Evolutionary conservation across 2,797 vertebrate genomes (phyloP).

Genomic region (Sparidentex hasta): DNA sequence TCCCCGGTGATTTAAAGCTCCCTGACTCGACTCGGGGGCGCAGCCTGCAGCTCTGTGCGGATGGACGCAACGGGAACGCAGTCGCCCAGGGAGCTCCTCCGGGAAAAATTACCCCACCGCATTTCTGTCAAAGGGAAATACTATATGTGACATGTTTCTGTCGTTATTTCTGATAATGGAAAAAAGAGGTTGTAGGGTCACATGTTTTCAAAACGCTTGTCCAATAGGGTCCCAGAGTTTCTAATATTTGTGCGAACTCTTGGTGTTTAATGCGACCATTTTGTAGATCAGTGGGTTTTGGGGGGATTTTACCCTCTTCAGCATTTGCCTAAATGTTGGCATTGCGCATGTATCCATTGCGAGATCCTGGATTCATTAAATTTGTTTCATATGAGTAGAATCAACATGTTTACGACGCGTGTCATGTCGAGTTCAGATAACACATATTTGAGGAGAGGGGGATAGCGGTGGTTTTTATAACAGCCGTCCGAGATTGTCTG

Average conservation of each 20-base stretch:
- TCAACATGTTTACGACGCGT: too few relatives aligned
- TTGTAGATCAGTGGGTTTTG: background rate
- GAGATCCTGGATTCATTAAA: too few relatives aligned
- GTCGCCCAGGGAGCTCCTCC: slow-evolving; percentile 39
- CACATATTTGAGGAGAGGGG: too few relatives aligned
- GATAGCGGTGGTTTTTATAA: too few relatives aligned
- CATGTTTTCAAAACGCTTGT: background rate
- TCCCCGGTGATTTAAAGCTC: slow-evolving; percentile 71
- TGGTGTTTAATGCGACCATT: background rate
- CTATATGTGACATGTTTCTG: slow-evolving; percentile 21
- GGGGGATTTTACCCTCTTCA: background rate
- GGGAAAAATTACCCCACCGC: slow-evolving; percentile 38
- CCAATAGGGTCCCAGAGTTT: background rate
- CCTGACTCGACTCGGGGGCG: slow-evolving; percentile 25
- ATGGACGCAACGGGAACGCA: slow-evolving; percentile 37
- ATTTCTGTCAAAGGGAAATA: slow-evolving; percentile 37
- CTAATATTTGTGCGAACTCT: background rate
- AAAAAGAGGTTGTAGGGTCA: slow-evolving; percentile 7
- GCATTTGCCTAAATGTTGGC: too few relatives aligned
- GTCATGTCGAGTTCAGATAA: too few relatives aligned
- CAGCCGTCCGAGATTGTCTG: too few relatives aligned
- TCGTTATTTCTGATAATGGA: slow-evolving; percentile 31
- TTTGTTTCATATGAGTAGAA: too few relatives aligned
- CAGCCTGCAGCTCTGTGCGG: slow-evolving; percentile 35
- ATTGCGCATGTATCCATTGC: too few relatives aligned